These are phyloP conservation scores for Rallus crepitans DNA, from an alignment of 2,797 vertebrate species.

Conservation along the genomic window DNA sequence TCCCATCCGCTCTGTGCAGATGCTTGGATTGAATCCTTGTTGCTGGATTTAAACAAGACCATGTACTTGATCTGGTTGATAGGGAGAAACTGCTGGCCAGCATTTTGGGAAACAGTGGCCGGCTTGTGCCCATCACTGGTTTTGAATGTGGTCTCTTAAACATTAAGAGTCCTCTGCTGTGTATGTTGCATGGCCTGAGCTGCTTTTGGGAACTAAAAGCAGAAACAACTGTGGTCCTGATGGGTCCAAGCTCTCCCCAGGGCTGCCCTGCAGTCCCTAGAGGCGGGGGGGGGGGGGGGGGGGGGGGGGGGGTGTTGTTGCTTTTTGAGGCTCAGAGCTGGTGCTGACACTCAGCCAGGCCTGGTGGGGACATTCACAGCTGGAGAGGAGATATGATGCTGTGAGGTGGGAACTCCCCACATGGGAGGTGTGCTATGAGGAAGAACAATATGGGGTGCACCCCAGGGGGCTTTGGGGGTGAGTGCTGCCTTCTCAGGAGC, in stretches of 20 bases:
- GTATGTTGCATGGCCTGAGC: too few species aligned
- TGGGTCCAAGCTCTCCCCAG: not conserved
- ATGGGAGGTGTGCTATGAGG: fast-evolving
- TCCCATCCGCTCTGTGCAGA: fast-evolving
- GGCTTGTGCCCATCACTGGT: not conserved
- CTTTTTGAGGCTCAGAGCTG: not conserved
- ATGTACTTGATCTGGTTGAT: not conserved
- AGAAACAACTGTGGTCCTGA: not conserved
- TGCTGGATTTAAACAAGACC: not conserved
- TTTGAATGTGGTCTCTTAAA: not conserved
- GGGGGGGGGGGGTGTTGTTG: fast-evolving
- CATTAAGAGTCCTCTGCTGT: not conserved
- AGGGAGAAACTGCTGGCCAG: not conserved
- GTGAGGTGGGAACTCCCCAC: fast-evolving
- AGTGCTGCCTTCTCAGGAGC: not conserved
- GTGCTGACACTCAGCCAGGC: fast-evolving
- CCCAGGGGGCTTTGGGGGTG: fast-evolving
- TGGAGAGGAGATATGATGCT: not conserved
- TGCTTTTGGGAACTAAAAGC: not conserved
- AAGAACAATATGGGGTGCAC: not conserved
- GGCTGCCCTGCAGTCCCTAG: fast-evolving
- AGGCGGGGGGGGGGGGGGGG: fast-evolving
- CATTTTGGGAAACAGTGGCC: not conserved
- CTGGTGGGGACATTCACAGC: not conserved
- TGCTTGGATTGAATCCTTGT: not conserved